phyloP scores from a whole-genome alignment of 2,888 invertebrate genomes.

The Watsonalla cultraria region DNA sequence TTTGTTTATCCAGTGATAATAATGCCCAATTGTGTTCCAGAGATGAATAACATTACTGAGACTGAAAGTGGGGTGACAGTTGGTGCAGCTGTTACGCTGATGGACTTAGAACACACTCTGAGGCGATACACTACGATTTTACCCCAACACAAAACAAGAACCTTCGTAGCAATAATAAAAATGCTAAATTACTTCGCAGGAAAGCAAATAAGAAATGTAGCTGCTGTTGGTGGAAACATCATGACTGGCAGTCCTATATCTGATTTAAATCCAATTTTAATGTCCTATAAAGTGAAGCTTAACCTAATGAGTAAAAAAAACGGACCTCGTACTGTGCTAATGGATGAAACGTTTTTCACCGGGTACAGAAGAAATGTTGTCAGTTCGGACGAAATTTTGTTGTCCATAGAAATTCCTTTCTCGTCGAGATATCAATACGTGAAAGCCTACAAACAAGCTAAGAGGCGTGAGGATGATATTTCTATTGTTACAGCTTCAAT shows the following conservation, averaged over 20 bases:
- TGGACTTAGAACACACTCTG: constrained; percentile 84
- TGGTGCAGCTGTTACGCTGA: constrained; percentile 90
- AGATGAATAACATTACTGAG: constrained; percentile 81
- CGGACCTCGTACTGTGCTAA: constrained; percentile 78
- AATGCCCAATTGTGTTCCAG: constrained; percentile 91
- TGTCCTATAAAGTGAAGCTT: constrained; percentile 89
- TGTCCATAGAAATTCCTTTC: constrained; percentile 86
- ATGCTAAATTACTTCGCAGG: constrained; percentile 98
- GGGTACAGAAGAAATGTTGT: constrained; percentile 88
- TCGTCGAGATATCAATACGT: constrained; percentile 83
- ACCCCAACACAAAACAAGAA: constrained; percentile 81
- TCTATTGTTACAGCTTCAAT: constrained; percentile 91
- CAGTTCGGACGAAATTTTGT: constrained; percentile 83
- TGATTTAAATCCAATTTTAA: constrained; percentile 94
- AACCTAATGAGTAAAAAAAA: constrained; percentile 78
- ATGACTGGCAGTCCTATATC: constrained; percentile 98
- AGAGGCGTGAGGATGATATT: constrained; percentile 92
- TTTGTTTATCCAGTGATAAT: constrained; percentile 86
- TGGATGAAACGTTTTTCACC: constrained; percentile 89
- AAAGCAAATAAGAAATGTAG: constrained; percentile 97
- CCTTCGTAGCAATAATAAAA: constrained; percentile 83
- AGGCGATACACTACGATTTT: constrained; percentile 76
- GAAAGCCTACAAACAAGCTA: constrained; percentile 90
- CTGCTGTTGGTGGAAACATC: constrained; percentile 94
- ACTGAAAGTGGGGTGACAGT: constrained; percentile 81